These are phyloP conservation scores for Dicranocentrus wangi DNA, from an alignment of 2,888 invertebrate species.

Conservation along the genomic window DNA sequence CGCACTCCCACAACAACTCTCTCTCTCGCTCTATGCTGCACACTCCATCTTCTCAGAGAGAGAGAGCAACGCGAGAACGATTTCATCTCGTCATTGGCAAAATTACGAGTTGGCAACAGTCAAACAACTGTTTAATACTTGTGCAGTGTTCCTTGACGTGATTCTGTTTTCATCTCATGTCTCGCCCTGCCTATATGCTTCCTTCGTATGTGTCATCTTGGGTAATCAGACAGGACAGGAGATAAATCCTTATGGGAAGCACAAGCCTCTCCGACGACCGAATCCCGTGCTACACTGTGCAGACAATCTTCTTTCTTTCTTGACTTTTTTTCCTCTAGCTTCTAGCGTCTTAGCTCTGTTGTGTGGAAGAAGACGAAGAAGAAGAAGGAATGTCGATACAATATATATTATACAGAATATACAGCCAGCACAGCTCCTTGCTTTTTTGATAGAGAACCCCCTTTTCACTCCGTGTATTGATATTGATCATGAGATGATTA, in stretches of 20 bases:
- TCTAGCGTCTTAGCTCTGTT: no score
- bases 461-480: background rate
- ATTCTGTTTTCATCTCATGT: conserved; percentile 38
- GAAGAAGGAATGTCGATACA: background rate
- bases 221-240: conserved; percentile 45
- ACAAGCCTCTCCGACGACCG: no score
- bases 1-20: conserved; percentile 14
- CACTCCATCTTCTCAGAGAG: background rate
- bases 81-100: conserved; percentile 18
- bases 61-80: no score
- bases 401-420: no score
- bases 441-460: background rate
- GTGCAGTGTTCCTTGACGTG: conserved; percentile 40
- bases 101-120: conserved; percentile 21
- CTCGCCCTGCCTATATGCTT: background rate
- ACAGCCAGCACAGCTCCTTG: background rate
- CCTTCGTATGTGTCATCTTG: conserved; percentile 40
- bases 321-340: no score
- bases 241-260: conserved; percentile 14
- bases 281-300: no score
- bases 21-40: background rate
- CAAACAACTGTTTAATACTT: conserved; percentile 15
- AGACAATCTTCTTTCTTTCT: no score
- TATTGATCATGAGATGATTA: no score
- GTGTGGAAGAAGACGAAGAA: conserved; percentile 14